These are phyloP conservation scores for Trichonephila clavata DNA, from an alignment of 1,140 invertebrate genomes.

Conservation along the genomic window DNA sequence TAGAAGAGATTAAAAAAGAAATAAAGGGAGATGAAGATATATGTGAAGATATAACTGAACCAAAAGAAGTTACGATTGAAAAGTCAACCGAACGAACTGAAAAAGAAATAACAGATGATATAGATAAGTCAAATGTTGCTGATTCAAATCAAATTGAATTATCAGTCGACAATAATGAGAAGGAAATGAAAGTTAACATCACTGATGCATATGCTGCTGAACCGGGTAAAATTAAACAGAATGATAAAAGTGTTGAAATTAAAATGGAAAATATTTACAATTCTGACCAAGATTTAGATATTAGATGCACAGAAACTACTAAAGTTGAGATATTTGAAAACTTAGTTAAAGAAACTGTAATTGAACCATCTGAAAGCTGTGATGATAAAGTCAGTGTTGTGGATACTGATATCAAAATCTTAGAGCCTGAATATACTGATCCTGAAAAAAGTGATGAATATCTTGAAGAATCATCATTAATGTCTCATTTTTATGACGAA, in stretches of 20 bases:
- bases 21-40: neutral
- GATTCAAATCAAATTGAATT: no score
- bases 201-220: no score
- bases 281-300: neutral
- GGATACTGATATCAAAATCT: neutral
- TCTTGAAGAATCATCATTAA: slow-evolving; percentile 31
- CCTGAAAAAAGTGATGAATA: neutral
- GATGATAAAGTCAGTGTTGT: neutral
- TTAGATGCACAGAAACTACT: neutral
- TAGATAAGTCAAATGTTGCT: no score
- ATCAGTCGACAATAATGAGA: no score
- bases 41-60: neutral
- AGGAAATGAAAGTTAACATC: no score
- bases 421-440: neutral
- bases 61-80: neutral
- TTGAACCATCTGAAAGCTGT: neutral
- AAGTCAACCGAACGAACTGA: neutral
- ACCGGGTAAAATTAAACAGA: no score
- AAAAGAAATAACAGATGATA: no score
- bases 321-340: neutral
- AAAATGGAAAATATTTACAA: neutral
- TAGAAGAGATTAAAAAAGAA: neutral
- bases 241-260: neutral
- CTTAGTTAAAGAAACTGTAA: neutral
- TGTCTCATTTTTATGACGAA: slow-evolving; percentile 74